A percentile compares a stretch with the other conserved stretches of the same genome.
Evolutionary conservation across 2,113 vertebrate genomes (phyloP).

Genomic region (Seriola aureovittata): DNA sequence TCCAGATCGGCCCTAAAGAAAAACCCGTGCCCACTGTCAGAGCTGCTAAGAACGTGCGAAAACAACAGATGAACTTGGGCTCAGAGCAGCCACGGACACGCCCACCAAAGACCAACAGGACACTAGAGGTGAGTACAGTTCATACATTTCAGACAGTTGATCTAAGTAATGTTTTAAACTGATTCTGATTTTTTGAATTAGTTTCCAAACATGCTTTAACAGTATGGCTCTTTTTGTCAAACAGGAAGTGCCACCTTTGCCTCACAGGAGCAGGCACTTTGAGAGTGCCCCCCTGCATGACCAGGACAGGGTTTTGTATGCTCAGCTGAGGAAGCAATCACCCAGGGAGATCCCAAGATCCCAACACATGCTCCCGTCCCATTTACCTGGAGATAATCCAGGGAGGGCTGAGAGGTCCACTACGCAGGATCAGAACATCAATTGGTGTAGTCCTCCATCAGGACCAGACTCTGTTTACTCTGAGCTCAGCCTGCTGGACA

Average conservation of each 20-base stretch:
- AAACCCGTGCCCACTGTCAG: slow-evolving; percentile 49
- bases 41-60: slow-evolving; percentile 46
- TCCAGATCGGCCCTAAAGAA: slow-evolving; percentile 69
- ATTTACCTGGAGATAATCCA: neutral
- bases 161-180: neutral
- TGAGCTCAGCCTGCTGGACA: slow-evolving; percentile 65
- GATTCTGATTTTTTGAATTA: neutral
- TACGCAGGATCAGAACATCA: slow-evolving; percentile 20
- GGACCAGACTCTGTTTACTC: slow-evolving; percentile 67
- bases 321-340: slow-evolving; percentile 75
- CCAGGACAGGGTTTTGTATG: slow-evolving; percentile 69
- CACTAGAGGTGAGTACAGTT: slow-evolving; percentile 40
- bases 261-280: slow-evolving; percentile 65
- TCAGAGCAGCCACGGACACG: slow-evolving; percentile 54
- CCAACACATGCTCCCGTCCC: slow-evolving; percentile 36
- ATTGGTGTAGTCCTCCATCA: slow-evolving; percentile 8
- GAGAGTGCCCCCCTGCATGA: slow-evolving; percentile 43
- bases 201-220: slow-evolving; percentile 8
- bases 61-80: slow-evolving; percentile 28
- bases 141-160: neutral
- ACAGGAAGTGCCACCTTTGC: slow-evolving; percentile 79
- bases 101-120: slow-evolving; percentile 62
- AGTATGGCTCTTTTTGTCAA: slow-evolving; percentile 12
- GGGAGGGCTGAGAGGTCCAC: slow-evolving; percentile 12
- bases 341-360: slow-evolving; percentile 15